Percentiles rank a stretch among this genome's conserved stretches.
These are phyloP conservation scores for Chrysina gloriosa DNA, from an alignment of 2,888 invertebrate species.

Conservation along the genomic window DNA sequence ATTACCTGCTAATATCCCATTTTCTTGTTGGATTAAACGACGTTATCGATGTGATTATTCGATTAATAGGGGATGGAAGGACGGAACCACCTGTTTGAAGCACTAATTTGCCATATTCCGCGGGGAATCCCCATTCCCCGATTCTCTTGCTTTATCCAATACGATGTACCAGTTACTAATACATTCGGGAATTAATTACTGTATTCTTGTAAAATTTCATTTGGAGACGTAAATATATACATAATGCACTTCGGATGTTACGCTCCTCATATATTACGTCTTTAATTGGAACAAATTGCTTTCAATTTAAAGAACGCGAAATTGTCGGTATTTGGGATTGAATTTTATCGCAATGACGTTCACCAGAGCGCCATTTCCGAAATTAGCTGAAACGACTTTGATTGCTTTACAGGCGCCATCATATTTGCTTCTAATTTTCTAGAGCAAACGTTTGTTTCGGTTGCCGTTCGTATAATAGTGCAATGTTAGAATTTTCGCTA, in stretches of 20 bases:
- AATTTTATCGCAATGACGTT: not conserved
- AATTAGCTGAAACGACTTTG: conserved; percentile 8
- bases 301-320: conserved; percentile 1
- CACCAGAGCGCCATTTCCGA: not conserved
- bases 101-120: not conserved
- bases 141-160: not conserved
- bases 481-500: not conserved
- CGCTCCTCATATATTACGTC: not conserved
- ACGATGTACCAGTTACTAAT: not conserved
- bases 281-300: conserved; percentile 6
- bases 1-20: no score
- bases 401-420: not conserved
- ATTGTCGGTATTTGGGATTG: not conserved
- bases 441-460: not conserved
- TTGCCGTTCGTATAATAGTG: not conserved
- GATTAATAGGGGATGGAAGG: not conserved
- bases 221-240: not conserved
- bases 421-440: not conserved
- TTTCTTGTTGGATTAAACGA: no score
- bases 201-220: conserved; percentile 1
- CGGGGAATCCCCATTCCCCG: not conserved
- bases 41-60: not conserved
- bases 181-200: not conserved
- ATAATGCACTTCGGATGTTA: not conserved
- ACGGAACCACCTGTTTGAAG: conserved; percentile 12